Evolutionary conservation across 2,888 invertebrate species (phyloP).

Genomic region (Hypena proboscidalis): DNA sequence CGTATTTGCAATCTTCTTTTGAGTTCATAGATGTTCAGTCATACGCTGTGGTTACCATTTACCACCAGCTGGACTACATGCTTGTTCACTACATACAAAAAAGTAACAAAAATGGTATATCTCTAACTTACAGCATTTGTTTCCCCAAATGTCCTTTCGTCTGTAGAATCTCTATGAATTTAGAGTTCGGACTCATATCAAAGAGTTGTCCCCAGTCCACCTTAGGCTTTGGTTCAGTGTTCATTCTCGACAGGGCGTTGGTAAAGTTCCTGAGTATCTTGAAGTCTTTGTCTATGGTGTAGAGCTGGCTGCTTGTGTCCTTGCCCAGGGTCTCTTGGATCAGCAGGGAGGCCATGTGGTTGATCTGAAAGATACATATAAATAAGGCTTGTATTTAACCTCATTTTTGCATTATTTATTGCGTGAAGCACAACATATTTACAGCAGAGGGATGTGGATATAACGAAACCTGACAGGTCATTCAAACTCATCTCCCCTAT

Average conservation of each 20-base stretch:
- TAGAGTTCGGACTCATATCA: conserved; percentile 53
- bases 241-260: conserved; percentile 48
- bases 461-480: no score
- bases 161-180: conserved; percentile 56
- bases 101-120: no score
- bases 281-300: conserved; percentile 67
- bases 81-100: no score
- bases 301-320: conserved; percentile 66
- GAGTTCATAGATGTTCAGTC: no score
- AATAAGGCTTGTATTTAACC: background rate
- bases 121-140: conserved; percentile 68
- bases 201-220: conserved; percentile 62
- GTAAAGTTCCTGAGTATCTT: conserved; percentile 65
- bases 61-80: no score
- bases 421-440: no score
- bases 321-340: conserved; percentile 77
- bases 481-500: no score
- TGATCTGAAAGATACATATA: conserved; percentile 60
- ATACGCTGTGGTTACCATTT: no score
- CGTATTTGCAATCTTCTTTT: no score
- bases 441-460: no score
- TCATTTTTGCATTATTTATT: no score
- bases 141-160: conserved; percentile 63
- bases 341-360: conserved; percentile 74
- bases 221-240: conserved; percentile 35